Percentiles rank a stretch among this genome's conserved stretches.
phyloP scores from a whole-genome alignment of 2,113 vertebrate species.

The Trichomycterus rosablanca region DNA sequence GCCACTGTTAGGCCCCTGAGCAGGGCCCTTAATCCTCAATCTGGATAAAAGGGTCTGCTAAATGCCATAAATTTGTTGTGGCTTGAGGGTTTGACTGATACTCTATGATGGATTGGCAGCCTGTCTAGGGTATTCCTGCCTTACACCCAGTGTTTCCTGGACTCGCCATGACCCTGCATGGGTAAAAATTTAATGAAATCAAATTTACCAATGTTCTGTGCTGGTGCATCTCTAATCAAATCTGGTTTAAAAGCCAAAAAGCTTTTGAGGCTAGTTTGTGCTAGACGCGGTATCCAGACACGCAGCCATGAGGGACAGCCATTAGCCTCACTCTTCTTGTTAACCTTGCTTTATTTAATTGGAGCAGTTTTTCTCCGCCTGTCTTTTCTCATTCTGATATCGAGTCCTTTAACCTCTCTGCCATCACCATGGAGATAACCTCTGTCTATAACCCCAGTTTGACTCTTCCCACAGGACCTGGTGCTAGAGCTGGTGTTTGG shows the following conservation, averaged over 20 bases:
- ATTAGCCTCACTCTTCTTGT: slow-evolving; percentile 26
- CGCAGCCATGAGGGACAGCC: not conserved
- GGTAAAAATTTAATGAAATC: not conserved
- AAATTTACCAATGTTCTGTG: no score
- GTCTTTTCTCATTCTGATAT: slow-evolving; percentile 23
- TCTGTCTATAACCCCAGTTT: slow-evolving; percentile 48
- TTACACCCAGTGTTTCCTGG: no score
- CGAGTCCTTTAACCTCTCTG: slow-evolving; percentile 29
- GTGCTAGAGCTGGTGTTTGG: slow-evolving; percentile 93
- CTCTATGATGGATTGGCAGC: no score
- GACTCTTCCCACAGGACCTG: slow-evolving; percentile 78
- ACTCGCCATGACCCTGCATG: no score
- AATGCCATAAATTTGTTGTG: no score
- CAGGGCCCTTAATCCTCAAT: no score
- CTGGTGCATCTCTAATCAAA: no score
- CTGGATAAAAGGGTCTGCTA: no score
- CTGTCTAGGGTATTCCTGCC: no score
- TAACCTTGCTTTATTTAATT: slow-evolving; percentile 48
- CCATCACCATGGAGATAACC: slow-evolving; percentile 57
- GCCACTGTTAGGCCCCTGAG: no score
- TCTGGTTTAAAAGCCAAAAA: no score
- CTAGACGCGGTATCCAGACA: not conserved
- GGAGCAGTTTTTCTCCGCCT: slow-evolving; percentile 25
- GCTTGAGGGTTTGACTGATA: no score
- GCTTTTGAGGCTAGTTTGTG: not conserved